These are phyloP conservation scores for Arizona elegans DNA, from an alignment of 2,113 vertebrate species.

Conservation along the genomic window DNA sequence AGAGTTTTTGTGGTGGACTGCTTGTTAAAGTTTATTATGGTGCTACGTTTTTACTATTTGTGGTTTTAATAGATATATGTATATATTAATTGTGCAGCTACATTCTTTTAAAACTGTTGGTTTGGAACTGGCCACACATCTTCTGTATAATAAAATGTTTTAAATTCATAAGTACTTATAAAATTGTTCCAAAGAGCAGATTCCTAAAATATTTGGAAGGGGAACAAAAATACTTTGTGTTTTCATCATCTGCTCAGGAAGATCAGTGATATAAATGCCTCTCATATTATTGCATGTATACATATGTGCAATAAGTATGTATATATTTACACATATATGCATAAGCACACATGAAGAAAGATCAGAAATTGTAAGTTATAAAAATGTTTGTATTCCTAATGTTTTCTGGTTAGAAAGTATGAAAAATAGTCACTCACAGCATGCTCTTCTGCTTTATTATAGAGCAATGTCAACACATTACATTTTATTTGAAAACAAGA, in stretches of 20 bases:
- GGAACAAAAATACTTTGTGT: neutral
- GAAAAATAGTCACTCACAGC: neutral
- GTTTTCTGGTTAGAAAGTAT: neutral
- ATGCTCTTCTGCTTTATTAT: conserved; percentile 38
- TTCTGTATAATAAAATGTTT: neutral
- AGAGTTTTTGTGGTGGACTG: neutral
- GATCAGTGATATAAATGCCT: neutral
- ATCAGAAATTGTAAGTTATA: neutral
- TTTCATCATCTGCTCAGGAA: neutral
- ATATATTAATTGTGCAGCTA: neutral
- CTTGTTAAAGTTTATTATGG: neutral
- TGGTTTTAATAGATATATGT: neutral
- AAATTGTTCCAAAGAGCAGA: neutral
- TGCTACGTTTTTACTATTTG: neutral
- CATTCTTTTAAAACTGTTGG: neutral
- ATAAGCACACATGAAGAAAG: neutral
- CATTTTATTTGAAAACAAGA: conserved; percentile 45
- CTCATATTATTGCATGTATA: neutral
- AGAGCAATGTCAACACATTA: conserved; percentile 46
- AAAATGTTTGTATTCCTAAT: neutral
- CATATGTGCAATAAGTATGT: neutral
- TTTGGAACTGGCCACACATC: neutral
- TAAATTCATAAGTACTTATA: neutral
- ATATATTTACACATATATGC: neutral
- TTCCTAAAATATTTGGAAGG: neutral